Conservation (phyloP, 2,888 invertebrate species). For the Eupithecia subumbrata region DNA sequence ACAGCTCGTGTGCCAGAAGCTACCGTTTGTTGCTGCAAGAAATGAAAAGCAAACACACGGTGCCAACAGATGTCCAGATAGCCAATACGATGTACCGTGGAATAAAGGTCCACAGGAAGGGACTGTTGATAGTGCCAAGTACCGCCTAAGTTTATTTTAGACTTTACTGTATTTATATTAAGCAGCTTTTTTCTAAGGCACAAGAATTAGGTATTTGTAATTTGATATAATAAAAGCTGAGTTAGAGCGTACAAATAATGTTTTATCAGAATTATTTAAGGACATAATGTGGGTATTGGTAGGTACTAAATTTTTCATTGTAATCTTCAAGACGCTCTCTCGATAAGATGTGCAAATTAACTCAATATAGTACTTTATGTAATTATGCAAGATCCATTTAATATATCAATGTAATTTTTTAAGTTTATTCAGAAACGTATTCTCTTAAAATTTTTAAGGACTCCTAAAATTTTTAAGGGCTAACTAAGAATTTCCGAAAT, state of each 20-base stretch:
- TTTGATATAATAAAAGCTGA: not conserved
- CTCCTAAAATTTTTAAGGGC: no score
- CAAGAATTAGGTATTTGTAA: not conserved
- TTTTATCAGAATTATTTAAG: not conserved
- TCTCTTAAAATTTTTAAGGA: not conserved
- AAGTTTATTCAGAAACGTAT: not conserved
- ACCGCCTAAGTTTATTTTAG: conserved; percentile 3
- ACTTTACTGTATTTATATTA: not conserved
- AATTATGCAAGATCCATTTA: not conserved
- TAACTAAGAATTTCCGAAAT: no score
- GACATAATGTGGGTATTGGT: not conserved
- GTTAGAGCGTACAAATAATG: not conserved
- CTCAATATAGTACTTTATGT: not conserved
- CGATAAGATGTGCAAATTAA: not conserved
- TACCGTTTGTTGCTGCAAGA: conserved; percentile 75
- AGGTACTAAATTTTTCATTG: no score
- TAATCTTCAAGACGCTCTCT: not conserved
- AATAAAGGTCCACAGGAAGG: conserved; percentile 57
- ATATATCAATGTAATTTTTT: not conserved
- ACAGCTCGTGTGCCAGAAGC: conserved; percentile 17
- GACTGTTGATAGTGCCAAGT: conserved; percentile 40
- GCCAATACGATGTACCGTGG: conserved; percentile 71
- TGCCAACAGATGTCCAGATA: conserved; percentile 82
- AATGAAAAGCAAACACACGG: conserved; percentile 81
- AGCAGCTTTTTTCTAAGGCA: not conserved